These are phyloP conservation scores for Drosophila leonis DNA, from an alignment of 2,888 invertebrate species.

Conservation along the genomic window DNA sequence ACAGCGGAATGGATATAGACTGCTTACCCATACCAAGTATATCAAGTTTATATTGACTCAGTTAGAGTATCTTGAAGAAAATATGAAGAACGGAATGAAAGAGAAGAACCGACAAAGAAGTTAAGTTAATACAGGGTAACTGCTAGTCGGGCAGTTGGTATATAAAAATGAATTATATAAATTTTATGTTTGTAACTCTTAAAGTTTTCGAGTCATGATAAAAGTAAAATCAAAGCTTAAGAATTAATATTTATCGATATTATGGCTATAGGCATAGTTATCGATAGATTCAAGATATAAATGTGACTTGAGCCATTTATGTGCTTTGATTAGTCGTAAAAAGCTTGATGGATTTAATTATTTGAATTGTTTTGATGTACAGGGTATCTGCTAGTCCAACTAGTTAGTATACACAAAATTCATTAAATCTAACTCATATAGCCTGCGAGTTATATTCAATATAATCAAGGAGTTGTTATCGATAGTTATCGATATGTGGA, in stretches of 20 bases:
- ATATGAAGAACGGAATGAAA: not conserved
- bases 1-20: not conserved
- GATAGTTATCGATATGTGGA: not conserved
- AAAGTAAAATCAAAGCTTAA: not conserved
- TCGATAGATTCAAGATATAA: not conserved
- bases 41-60: not conserved
- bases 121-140: not conserved
- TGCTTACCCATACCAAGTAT: not conserved
- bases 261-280: not conserved
- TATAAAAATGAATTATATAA: too few species aligned
- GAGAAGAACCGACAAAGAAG: not conserved
- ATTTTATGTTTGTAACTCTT: not conserved
- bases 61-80: not conserved
- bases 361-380: not conserved
- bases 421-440: too few species aligned
- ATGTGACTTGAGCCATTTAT: not conserved
- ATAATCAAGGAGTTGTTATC: not conserved
- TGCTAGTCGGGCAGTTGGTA: not conserved
- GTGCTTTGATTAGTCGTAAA: too few species aligned
- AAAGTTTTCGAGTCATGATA: not conserved
- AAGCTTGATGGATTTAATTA: too few species aligned
- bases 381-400: not conserved
- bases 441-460: not conserved
- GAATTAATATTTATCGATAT: not conserved
- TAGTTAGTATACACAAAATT: too few species aligned